phyloP scores from a whole-genome alignment of 2,113 vertebrate species.

The Thalassarche chlororhynchos region DNA sequence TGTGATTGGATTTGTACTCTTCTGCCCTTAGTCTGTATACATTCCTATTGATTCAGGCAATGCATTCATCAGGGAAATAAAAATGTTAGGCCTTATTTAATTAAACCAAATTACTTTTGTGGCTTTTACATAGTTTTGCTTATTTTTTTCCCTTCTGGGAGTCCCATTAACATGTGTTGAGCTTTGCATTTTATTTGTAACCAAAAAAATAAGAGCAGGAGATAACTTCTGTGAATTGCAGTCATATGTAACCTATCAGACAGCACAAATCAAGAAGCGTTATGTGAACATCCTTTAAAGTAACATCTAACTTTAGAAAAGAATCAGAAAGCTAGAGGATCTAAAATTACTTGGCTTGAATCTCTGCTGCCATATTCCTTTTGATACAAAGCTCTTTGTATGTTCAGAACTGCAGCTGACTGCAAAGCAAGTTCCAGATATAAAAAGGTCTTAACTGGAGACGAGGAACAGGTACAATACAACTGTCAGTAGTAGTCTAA shows the following conservation, averaged over 20 bases:
- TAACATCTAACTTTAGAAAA: not conserved
- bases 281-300: not conserved
- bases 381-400: not conserved
- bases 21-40: not conserved
- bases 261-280: not conserved
- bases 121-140: conserved; percentile 32
- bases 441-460: not conserved
- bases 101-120: conserved; percentile 64
- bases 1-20: conserved; percentile 40
- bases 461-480: not conserved
- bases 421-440: not conserved
- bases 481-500: not conserved
- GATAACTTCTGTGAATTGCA: not conserved
- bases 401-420: not conserved
- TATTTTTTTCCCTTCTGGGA: conserved; percentile 5
- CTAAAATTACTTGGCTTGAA: not conserved
- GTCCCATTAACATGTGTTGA: not conserved
- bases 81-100: conserved; percentile 52
- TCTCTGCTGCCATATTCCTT: not conserved
- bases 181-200: not conserved
- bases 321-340: not conserved
- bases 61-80: conserved; percentile 57
- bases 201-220: not conserved
- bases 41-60: conserved; percentile 60
- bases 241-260: not conserved